phyloP scores from a whole-genome alignment of 2,113 vertebrate genomes.

The Saguinus midas region DNA sequence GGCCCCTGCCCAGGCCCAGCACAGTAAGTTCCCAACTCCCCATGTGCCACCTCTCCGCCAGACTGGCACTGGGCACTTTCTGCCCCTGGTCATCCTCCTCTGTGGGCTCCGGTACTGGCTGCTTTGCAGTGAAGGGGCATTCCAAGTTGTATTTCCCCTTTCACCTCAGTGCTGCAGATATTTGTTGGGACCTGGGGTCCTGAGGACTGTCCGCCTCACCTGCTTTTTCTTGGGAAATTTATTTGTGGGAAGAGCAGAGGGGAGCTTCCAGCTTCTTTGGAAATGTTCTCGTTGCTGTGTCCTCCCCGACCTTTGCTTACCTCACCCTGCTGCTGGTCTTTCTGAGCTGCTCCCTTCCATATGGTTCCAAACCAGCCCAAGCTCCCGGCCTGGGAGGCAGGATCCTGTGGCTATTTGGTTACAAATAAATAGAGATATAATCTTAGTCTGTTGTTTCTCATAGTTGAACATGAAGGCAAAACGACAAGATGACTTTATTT shows the following conservation, averaged over 20 bases:
- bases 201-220: neutral
- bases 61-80: neutral
- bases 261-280: neutral
- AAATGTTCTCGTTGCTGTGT: rapidly evolving
- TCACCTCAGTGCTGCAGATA: neutral
- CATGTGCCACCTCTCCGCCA: too few relatives aligned
- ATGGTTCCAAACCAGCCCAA: neutral
- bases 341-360: neutral
- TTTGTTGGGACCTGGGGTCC: neutral
- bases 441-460: neutral
- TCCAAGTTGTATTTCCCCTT: neutral
- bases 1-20: neutral
- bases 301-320: neutral
- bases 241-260: too few relatives aligned
- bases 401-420: neutral
- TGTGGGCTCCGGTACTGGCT: neutral
- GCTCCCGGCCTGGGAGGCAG: neutral
- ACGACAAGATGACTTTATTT: too few relatives aligned
- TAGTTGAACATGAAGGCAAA: neutral
- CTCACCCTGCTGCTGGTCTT: neutral
- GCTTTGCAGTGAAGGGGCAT: neutral
- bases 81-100: neutral
- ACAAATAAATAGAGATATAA: neutral
- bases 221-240: neutral
- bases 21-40: neutral